Conservation (phyloP, 2,797 vertebrate species). For the Mallotus villosus region DNA sequence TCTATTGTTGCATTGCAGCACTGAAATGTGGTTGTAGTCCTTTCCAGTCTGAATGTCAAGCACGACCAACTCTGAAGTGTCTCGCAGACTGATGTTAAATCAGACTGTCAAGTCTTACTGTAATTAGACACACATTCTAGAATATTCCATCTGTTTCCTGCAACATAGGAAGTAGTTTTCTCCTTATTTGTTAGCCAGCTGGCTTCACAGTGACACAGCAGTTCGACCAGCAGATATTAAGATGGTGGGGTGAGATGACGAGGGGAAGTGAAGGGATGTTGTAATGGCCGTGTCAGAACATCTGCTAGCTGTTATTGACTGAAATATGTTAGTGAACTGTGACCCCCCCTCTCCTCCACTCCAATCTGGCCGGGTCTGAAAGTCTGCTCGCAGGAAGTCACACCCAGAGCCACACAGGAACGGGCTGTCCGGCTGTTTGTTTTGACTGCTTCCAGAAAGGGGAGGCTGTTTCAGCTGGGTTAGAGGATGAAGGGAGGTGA, state of each 20-base stretch:
- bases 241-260: not conserved
- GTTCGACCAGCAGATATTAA: not conserved
- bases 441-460: not conserved
- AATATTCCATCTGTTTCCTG: not conserved
- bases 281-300: constrained; percentile 3
- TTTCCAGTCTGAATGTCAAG: too few relatives aligned
- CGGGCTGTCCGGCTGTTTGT: constrained; percentile 4
- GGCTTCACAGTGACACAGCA: not conserved
- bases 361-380: not conserved
- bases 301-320: not conserved
- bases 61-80: too few relatives aligned
- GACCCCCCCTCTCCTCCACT: not conserved
- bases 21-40: too few relatives aligned
- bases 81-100: too few relatives aligned
- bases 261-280: not conserved
- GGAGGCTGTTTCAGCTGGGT: not conserved
- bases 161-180: not conserved
- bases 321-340: not conserved
- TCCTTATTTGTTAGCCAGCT: not conserved
- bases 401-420: constrained; percentile 23
- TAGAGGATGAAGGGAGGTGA: not conserved
- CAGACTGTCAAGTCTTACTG: too few relatives aligned
- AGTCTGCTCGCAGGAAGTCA: constrained; percentile 8
- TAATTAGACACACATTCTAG: not conserved
- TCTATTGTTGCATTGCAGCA: too few relatives aligned